These are phyloP conservation scores for Melinopterus prodromus DNA, from an alignment of 2,888 invertebrate species.

Conservation along the genomic window DNA sequence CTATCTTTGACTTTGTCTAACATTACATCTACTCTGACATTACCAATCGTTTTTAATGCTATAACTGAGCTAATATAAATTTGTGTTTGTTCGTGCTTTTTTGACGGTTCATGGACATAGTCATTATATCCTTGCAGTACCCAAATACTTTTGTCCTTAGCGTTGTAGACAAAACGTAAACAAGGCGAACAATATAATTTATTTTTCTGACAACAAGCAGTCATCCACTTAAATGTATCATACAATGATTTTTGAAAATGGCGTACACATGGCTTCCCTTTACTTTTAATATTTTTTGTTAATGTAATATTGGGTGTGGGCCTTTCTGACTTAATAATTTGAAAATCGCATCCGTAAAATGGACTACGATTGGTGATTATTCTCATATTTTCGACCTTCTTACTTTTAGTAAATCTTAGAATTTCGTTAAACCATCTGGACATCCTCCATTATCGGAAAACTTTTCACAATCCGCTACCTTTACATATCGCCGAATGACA, in stretches of 20 bases:
- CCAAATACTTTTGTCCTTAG: slow-evolving; percentile 4
- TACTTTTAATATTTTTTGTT: neutral
- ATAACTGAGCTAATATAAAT: neutral
- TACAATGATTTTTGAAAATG: neutral
- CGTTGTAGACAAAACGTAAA: neutral
- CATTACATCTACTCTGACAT: neutral
- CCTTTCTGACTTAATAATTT: neutral
- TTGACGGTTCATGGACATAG: neutral
- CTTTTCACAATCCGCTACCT: no score
- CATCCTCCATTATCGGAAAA: no score
- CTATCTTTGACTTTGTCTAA: neutral
- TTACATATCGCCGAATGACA: no score
- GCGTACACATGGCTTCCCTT: neutral
- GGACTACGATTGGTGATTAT: no score
- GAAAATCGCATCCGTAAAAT: neutral
- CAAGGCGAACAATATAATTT: neutral
- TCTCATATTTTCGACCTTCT: no score
- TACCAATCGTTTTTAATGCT: neutral
- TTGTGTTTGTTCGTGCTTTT: neutral
- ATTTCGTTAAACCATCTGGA: no score
- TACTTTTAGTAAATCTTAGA: no score
- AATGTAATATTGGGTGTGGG: neutral
- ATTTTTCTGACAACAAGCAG: neutral
- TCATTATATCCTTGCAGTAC: neutral
- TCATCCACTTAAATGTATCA: neutral